Percentiles rank a stretch among this genome's conserved stretches.
phyloP scores from a whole-genome alignment of 2,797 vertebrate species.

The Xerus rutilus region DNA sequence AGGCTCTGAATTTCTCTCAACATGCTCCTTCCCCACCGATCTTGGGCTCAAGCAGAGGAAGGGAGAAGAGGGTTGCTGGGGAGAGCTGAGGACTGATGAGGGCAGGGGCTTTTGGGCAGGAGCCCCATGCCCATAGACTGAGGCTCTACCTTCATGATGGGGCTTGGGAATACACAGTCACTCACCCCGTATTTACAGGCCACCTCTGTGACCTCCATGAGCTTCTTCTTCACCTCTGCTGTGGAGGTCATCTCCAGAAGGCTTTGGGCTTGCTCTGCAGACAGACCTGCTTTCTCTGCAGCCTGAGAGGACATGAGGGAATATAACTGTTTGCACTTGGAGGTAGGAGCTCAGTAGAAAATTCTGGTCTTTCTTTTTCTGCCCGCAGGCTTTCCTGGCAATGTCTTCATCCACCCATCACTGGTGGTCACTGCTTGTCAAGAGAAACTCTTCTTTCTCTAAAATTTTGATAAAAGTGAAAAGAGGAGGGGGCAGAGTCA shows the following conservation, averaged over 20 bases:
- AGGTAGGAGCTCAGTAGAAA: neutral
- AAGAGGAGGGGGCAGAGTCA: neutral
- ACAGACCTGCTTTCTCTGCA: conserved; percentile 91
- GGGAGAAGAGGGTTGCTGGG: neutral
- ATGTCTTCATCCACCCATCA: neutral
- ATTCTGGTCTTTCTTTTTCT: neutral
- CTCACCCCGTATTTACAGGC: conserved; percentile 92
- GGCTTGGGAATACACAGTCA: neutral
- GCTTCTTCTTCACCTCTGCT: conserved; percentile 91
- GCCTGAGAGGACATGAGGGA: conserved; percentile 86
- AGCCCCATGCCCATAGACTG: neutral
- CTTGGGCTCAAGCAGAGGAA: neutral
- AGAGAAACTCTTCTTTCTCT: neutral
- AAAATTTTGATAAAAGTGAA: neutral
- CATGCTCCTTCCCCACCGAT: neutral
- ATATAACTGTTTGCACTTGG: neutral
- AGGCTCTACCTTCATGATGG: neutral
- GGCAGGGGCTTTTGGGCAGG: neutral
- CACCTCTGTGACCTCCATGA: conserved; percentile 90
- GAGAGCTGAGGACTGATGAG: neutral
- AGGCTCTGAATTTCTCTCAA: neutral
- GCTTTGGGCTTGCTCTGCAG: conserved; percentile 87
- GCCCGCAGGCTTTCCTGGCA: neutral
- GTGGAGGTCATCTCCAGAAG: conserved; percentile 87
- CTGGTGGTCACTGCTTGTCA: neutral